Base-by-base conservation (phyloP, 2,888 invertebrate species). In the Platypus cylindrus region DNA sequence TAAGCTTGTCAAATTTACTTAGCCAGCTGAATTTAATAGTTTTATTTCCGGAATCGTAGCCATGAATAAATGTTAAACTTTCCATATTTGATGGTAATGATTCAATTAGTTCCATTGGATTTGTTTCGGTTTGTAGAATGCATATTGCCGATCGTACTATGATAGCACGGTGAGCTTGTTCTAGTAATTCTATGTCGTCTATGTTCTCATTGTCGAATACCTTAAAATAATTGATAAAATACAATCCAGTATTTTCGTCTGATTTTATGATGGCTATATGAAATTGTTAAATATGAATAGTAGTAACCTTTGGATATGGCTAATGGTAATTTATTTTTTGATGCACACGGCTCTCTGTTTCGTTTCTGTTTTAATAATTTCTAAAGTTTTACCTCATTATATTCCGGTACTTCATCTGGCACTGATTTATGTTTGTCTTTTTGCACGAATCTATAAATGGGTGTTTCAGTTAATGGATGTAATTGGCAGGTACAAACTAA, bases 61-160 rank as follows among this genome's bases (percentile, higher is more conserved):
- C 68, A 50, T 75, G 73, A 7, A 75, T 60, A 22, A 76, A 51
- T 1, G 70, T 69, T 34, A 76, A 51, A 3, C 67, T 67, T 52
- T 71, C 65, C 11, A 68, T 54, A 48, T 69, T 66, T 27, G 59
- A 55, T 3, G 71, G 68, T 25, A 72, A 44, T 5, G 52, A 49
- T 28, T 58, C 50, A 30, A 70, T 48, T 11, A 70, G 49, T 4
- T 59, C 52, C 30, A 54, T 44, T 0, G 64, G 53, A 28, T 67
- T 57, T 5, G 55, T 60, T 39, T 64, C 62, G 3, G 61, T 59
- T 53, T 67, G 68, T 28, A 71, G 50, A 22, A 71, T 63, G 37
- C 72, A 72, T 25, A 66, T 69, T 14, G 66, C 68, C 40, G 67
- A 64, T 45, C 66, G 64, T 15, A 69, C 55, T 14, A 64, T 56